Evolutionary conservation across 2,888 invertebrate species (phyloP).

Genomic region (Dusona sp.): DNA sequence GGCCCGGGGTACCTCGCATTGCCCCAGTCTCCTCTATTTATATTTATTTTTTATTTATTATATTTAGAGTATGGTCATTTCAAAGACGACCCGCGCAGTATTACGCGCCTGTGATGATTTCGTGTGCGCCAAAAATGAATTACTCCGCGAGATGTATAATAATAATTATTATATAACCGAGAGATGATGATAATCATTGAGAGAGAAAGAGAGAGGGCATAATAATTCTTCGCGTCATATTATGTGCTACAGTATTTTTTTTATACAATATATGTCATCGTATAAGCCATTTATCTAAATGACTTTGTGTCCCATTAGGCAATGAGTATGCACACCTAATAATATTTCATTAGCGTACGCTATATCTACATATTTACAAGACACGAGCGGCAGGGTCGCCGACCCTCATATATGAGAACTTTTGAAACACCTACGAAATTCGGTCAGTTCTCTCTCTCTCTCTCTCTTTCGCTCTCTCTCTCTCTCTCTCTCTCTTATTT

Average conservation of each 20-base stretch:
- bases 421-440: neutral
- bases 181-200: neutral
- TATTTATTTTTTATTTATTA: neutral
- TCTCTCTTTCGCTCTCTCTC: neutral
- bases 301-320: conserved; percentile 3
- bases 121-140: conserved; percentile 10
- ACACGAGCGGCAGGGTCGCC: conserved; percentile 47
- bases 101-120: neutral
- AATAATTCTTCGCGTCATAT: neutral
- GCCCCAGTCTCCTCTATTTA: neutral
- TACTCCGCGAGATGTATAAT: neutral
- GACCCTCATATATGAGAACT: neutral
- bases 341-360: conserved; percentile 29
- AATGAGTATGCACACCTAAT: conserved; percentile 32
- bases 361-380: conserved; percentile 83
- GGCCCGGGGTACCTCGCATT: too few relatives aligned
- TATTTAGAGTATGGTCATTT: neutral
- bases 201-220: neutral
- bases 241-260: neutral
- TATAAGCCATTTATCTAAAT: neutral
- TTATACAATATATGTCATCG: conserved; percentile 15
- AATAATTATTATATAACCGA: neutral
- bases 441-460: neutral
- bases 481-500: neutral
- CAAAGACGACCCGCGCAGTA: neutral